Conservation (phyloP, 2,888 invertebrate species). For the Asteroscopus sphinx region DNA sequence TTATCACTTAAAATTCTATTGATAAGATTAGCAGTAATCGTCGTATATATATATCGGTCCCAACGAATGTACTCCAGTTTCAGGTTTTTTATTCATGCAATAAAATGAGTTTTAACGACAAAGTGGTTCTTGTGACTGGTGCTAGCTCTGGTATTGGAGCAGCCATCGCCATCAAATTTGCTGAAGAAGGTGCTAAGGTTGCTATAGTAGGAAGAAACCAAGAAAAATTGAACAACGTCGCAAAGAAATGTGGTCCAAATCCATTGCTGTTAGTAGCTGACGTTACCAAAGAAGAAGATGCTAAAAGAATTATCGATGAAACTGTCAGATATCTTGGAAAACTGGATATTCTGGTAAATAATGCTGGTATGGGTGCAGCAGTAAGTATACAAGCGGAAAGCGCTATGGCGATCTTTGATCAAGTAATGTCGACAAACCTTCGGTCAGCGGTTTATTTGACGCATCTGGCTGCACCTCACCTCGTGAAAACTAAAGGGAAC, state of each 20-base stretch:
- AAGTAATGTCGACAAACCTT: constrained; percentile 39
- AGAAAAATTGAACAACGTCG: constrained; percentile 44
- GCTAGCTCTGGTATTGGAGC: constrained; percentile 65
- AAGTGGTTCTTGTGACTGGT: constrained; percentile 63
- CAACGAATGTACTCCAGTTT: neutral
- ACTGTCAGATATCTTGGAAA: constrained; percentile 33
- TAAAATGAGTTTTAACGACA: constrained; percentile 54
- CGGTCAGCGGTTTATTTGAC: constrained; percentile 37
- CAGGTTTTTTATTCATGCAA: neutral
- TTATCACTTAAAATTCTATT: too few species aligned
- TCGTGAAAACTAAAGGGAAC: constrained; percentile 81
- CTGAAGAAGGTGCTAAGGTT: constrained; percentile 34
- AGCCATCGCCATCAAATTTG: constrained; percentile 47
- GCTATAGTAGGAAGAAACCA: constrained; percentile 51
- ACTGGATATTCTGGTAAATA: constrained; percentile 46
- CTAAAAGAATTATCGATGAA: constrained; percentile 30
- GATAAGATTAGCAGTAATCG: too few species aligned
- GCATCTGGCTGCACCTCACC: constrained; percentile 50
- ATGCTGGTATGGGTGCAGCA: constrained; percentile 31
- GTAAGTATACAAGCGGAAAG: constrained; percentile 16
- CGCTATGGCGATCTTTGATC: constrained; percentile 33
- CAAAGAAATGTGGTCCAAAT: constrained; percentile 27
- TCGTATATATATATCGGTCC: neutral
- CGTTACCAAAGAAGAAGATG: constrained; percentile 34
- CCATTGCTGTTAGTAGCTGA: constrained; percentile 34